Conservation (phyloP, 2,797 vertebrate species). For the Cynodonichthys magdalenae region DNA sequence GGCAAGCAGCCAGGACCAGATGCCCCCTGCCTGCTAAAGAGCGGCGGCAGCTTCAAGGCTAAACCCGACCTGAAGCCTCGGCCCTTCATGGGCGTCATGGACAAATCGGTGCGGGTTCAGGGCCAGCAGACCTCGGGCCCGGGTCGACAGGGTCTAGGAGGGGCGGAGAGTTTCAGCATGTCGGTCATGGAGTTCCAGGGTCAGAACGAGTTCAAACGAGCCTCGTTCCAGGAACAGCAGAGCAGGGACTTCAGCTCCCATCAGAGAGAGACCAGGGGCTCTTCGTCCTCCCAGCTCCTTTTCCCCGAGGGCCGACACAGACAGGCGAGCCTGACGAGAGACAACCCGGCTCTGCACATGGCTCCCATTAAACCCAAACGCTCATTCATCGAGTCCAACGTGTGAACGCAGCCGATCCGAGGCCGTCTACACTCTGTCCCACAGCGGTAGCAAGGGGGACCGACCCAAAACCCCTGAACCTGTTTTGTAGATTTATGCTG, state of each 20-base stretch:
- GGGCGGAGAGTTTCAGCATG: constrained; percentile 66
- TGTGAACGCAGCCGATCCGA: constrained; percentile 74
- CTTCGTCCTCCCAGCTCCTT: constrained; percentile 74
- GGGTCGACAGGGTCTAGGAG: constrained; percentile 77
- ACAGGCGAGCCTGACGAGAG: constrained; percentile 81
- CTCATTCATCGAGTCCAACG: constrained; percentile 97
- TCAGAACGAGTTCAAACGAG: constrained; percentile 81
- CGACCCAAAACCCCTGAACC: constrained; percentile 53
- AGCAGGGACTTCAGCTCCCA: constrained; percentile 73
- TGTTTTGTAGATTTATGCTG: constrained; percentile 71
- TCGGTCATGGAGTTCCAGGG: constrained; percentile 76
- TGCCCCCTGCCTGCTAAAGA: constrained; percentile 53
- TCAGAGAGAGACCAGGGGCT: constrained; percentile 75
- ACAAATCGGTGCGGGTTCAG: constrained; percentile 92
- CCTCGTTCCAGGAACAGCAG: constrained; percentile 78
- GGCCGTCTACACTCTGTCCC: constrained; percentile 49
- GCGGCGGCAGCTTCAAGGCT: constrained; percentile 75
- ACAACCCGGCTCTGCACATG: constrained; percentile 84
- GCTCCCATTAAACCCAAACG: constrained; percentile 93
- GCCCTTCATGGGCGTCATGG: constrained; percentile 97
- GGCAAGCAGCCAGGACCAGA: constrained; percentile 66
- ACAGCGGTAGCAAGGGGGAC: constrained; percentile 63
- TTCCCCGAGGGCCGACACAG: constrained; percentile 81
- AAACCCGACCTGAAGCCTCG: constrained; percentile 88
- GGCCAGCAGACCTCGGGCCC: constrained; percentile 79